Evolutionary conservation across 2,113 vertebrate species (phyloP).

Genomic region (Theristicus caerulescens): DNA sequence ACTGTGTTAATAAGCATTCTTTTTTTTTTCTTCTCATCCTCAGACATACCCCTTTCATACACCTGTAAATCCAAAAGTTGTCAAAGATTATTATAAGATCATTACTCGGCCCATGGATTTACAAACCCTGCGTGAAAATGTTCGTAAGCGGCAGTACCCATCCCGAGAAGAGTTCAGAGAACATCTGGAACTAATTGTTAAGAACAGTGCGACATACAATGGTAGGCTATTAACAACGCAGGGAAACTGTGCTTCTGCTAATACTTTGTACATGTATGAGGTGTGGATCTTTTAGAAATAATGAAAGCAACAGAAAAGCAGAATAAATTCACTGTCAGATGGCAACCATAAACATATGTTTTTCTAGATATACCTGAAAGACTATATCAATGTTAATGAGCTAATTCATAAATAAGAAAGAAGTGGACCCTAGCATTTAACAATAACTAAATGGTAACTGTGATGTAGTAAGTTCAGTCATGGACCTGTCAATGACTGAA

Average conservation of each 20-base stretch:
- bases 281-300: background rate
- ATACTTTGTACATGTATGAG: background rate
- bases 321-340: background rate
- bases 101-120: slow-evolving; percentile 97
- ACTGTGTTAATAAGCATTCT: background rate
- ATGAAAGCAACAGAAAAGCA: background rate
- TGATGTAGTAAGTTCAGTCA: background rate
- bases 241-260: background rate
- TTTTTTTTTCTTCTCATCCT: background rate
- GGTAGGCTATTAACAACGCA: slow-evolving; percentile 69
- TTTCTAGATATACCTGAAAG: background rate
- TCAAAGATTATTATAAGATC: slow-evolving; percentile 98
- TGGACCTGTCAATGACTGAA: background rate
- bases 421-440: background rate
- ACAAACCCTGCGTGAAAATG: slow-evolving; percentile 94
- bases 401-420: background rate
- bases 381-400: background rate
- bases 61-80: slow-evolving; percentile 94
- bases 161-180: slow-evolving; percentile 96
- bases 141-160: slow-evolving; percentile 92
- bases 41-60: slow-evolving; percentile 98
- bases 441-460: background rate
- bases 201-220: slow-evolving; percentile 95
- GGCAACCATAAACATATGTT: background rate
- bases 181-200: slow-evolving; percentile 92